These are phyloP conservation scores for Sinocyclocheilus anophthalmus DNA, from an alignment of 2,113 vertebrate species.

Conservation along the genomic window DNA sequence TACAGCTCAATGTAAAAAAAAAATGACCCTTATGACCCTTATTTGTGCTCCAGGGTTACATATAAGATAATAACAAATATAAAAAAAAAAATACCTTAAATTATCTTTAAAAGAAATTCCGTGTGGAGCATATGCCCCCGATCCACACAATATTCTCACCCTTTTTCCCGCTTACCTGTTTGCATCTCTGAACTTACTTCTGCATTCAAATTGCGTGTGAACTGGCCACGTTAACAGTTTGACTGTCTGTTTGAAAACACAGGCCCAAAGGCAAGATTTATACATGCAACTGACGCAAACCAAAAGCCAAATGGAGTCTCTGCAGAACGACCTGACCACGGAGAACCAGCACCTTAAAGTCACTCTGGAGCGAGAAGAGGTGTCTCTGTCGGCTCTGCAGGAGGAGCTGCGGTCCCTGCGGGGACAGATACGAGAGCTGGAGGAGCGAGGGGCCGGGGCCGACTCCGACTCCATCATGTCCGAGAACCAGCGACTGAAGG, in stretches of 20 bases:
- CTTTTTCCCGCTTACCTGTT: too few relatives aligned
- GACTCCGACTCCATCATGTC: conserved; percentile 78
- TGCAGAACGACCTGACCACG: conserved; percentile 74
- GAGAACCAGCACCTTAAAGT: conserved; percentile 85
- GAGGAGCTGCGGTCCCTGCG: conserved; percentile 84
- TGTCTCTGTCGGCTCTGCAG: conserved; percentile 79
- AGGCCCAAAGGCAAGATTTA: conserved; percentile 81
- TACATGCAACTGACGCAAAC: conserved; percentile 75
- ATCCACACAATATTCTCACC: too few relatives aligned
- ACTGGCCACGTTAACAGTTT: not conserved
- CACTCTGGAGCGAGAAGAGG: conserved; percentile 84
- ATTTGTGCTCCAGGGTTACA: too few relatives aligned
- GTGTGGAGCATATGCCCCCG: too few relatives aligned
- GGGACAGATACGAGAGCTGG: conserved; percentile 80
- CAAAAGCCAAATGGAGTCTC: conserved; percentile 72
- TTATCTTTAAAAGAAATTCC: too few relatives aligned
- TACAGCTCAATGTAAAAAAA: too few relatives aligned
- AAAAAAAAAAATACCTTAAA: too few relatives aligned
- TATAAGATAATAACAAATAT: too few relatives aligned
- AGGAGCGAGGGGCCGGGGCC: conserved; percentile 75
- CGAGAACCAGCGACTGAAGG: conserved; percentile 87
- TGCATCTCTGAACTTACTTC: too few relatives aligned
- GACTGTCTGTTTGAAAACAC: conserved; percentile 33
- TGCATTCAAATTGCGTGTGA: not conserved
- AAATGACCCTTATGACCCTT: too few relatives aligned